phyloP scores from a whole-genome alignment of 2,113 vertebrate species.

The Limnothrissa miodon region DNA sequence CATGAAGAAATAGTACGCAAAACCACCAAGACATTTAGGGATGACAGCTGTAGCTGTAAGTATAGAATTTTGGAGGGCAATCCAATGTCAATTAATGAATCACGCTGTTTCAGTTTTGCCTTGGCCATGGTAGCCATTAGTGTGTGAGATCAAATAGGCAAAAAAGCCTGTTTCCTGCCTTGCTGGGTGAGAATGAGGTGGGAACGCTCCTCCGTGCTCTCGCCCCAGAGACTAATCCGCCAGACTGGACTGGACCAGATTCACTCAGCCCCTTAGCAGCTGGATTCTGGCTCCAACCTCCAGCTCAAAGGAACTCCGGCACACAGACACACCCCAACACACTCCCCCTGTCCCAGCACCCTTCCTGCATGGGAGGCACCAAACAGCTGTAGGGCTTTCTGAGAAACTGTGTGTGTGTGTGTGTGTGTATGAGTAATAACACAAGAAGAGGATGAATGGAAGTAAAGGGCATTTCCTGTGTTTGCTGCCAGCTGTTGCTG shows the following conservation, averaged over 20 bases:
- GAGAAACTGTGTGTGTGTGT: constrained; percentile 35
- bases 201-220: background rate
- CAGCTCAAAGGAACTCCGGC: background rate
- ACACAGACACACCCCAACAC: background rate
- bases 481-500: background rate
- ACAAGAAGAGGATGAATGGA: background rate
- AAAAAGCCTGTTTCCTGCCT: constrained; percentile 23
- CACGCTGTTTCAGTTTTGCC: background rate
- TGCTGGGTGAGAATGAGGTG: constrained; percentile 12
- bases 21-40: too few relatives aligned
- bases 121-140: background rate
- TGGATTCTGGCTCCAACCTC: background rate
- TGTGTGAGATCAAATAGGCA: background rate
- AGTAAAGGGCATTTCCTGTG: background rate
- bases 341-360: constrained; percentile 31
- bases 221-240: background rate
- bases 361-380: constrained; percentile 11
- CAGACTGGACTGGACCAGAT: constrained; percentile 33
- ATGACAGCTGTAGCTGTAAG: too few relatives aligned
- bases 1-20: too few relatives aligned
- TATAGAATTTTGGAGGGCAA: too few relatives aligned
- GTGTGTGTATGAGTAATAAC: background rate
- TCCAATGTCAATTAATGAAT: background rate
- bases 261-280: constrained; percentile 26
- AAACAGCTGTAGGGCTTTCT: constrained; percentile 32